A percentile compares a stretch with the other conserved stretches of the same genome.
Evolutionary conservation across 2,797 vertebrate genomes (phyloP).

Genomic region (Oreonectes daqikongensis): DNA sequence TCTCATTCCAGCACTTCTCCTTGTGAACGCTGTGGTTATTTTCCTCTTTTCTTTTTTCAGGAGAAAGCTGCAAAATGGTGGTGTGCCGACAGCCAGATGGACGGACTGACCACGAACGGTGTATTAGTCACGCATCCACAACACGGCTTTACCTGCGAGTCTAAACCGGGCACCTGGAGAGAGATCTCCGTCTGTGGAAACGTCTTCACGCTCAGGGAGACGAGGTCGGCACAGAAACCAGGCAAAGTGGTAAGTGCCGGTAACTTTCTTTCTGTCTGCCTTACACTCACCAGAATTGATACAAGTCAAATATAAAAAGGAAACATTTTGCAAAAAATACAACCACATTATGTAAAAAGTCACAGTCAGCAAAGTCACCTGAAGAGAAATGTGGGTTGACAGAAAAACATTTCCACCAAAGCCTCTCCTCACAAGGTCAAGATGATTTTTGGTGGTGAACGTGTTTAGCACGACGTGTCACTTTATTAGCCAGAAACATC

Average conservation of each 20-base stretch:
- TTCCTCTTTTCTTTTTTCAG: constrained; percentile 64
- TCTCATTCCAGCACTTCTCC: not conserved
- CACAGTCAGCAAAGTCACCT: not conserved
- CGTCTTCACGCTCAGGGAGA: constrained; percentile 90
- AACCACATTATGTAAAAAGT: not conserved
- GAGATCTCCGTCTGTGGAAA: constrained; percentile 95
- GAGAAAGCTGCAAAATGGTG: constrained; percentile 96
- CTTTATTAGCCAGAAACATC: not conserved
- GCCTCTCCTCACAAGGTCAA: not conserved
- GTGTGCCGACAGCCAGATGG: constrained; percentile 90
- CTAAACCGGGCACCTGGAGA: constrained; percentile 90
- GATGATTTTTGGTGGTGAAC: not conserved
- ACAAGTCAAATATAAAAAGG: not conserved
- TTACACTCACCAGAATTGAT: no score
- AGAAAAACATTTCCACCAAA: not conserved
- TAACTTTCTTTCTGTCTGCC: not conserved
- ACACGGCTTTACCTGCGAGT: constrained; percentile 89
- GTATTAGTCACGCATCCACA: constrained; percentile 93
- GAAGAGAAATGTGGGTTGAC: not conserved
- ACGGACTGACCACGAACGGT: constrained; percentile 94
- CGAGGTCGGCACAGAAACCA: constrained; percentile 88
- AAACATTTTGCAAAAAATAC: not conserved
- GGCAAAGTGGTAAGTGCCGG: constrained; percentile 84
- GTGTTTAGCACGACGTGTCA: not conserved
- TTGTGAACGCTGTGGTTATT: not conserved